Evolutionary conservation across 2,888 invertebrate genomes (phyloP).

Genomic region (Phytoseiulus persimilis): DNA sequence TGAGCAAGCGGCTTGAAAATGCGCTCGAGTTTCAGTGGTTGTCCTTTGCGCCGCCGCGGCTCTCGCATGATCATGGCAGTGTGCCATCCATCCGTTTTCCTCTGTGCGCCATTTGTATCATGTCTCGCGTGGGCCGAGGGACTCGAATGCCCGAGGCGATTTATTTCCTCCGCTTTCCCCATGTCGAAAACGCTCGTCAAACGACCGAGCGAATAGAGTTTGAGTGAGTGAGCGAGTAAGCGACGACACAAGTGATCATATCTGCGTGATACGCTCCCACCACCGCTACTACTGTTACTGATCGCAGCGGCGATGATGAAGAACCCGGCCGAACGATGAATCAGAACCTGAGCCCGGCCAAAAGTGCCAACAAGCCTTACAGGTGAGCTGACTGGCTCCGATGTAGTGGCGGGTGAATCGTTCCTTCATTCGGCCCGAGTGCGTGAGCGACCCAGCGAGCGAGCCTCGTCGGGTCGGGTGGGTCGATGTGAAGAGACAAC

Average conservation of each 20-base stretch:
- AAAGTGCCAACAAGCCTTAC: not conserved
- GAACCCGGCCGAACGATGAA: not conserved
- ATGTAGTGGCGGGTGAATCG: not conserved
- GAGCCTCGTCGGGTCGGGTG: not conserved
- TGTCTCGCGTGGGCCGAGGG: not conserved
- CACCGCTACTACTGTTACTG: not conserved
- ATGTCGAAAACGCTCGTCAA: not conserved
- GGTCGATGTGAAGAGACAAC: slow-evolving; percentile 5
- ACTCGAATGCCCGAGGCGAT: not conserved
- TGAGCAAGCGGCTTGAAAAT: not conserved
- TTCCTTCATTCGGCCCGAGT: not conserved
- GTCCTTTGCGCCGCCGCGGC: too few relatives aligned
- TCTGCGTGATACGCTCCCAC: not conserved
- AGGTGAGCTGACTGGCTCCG: not conserved
- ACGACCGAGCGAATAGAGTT: not conserved
- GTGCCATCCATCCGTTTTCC: not conserved
- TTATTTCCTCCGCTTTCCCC: not conserved
- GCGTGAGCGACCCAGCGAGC: not conserved
- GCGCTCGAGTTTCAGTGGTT: not conserved
- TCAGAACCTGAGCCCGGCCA: not conserved
- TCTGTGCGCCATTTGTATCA: not conserved
- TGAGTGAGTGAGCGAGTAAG: not conserved
- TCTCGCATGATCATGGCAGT: not conserved
- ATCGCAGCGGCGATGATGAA: not conserved
- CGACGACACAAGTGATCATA: not conserved